phyloP scores from a whole-genome alignment of 1,140 invertebrate species.

The Heliconius melpomene region DNA sequence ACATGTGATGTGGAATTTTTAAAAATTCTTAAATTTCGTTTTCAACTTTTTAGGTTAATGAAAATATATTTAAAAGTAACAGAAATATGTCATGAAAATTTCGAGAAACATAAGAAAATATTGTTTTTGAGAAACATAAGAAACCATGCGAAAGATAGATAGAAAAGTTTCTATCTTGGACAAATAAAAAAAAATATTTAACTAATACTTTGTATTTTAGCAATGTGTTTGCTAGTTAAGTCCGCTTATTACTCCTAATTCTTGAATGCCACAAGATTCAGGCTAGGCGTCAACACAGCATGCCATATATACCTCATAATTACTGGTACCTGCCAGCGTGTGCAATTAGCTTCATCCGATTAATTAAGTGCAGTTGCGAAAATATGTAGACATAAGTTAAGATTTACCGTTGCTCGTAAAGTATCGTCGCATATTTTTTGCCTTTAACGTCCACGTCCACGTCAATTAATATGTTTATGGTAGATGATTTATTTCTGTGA shows the following conservation, averaged over 20 bases:
- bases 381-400: background rate
- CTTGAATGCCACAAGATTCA: background rate
- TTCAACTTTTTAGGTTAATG: background rate
- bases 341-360: conserved; percentile 10
- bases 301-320: background rate
- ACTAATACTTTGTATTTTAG: background rate
- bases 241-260: background rate
- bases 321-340: background rate
- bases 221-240: background rate
- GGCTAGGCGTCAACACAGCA: conserved; percentile 4
- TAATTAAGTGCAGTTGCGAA: conserved; percentile 4
- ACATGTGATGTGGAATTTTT: conserved; percentile 14
- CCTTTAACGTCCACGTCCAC: background rate
- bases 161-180: background rate
- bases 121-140: background rate
- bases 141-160: background rate
- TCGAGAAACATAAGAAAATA: background rate
- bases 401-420: conserved; percentile 2
- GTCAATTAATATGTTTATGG: background rate
- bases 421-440: background rate
- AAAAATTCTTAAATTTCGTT: background rate
- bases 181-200: too few relatives aligned
- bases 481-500: background rate
- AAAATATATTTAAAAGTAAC: background rate
- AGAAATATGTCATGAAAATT: too few relatives aligned